Base-by-base conservation (phyloP, 2,113 vertebrate genomes). In the Talpa occidentalis region DNA sequence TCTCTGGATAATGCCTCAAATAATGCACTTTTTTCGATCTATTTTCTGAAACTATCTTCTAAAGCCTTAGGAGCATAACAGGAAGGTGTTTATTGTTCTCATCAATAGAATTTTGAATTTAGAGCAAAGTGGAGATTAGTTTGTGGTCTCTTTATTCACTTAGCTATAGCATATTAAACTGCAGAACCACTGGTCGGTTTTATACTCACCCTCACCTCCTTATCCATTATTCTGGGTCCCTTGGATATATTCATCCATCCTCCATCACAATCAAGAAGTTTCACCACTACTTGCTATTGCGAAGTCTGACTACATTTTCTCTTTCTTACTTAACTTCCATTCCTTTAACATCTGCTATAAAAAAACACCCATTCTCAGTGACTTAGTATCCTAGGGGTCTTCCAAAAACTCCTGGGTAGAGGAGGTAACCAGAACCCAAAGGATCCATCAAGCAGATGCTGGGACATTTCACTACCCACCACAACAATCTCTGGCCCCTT, bases 131-230 rank as follows among this genome's bases (percentile, higher is more conserved):
- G 80, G 92, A 90, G 42, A 90, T 95, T 97, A 96, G 97, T 96
- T 95, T 96, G 97, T 98, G 98, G 97, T 97, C 97, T 98, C 98
- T 93, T 64, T 88, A 97, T 93, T 96, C 95, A 97, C 97, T 97
- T 97, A 98, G 90, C 96, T 97, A 96, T 97, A 97, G 96, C 74
- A 76, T 94, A 96, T 72, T 92, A 96, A 97, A 96, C 92, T 94
- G 86, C 64, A 56, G 96, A 98, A 98, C 54, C 54, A 56, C 19
- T 21, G 24, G 54, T 56, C 2, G 54, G 6, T 22, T 22, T 56
- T 56, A 56, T 56, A 56, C 54, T 56, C 54, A 56, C 49, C 47
- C 49, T 52, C 14, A 52, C 49, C 49, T 21, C 85, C 72, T 28
- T 49, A 93, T 91, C 87, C 17, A 77, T 87, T 83, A 77, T 19